A percentile compares a stretch with the other conserved stretches of the same genome.
Conservation (phyloP, 35 echinoderm and acorn worm species). For the Chiridota heheva region DNA sequence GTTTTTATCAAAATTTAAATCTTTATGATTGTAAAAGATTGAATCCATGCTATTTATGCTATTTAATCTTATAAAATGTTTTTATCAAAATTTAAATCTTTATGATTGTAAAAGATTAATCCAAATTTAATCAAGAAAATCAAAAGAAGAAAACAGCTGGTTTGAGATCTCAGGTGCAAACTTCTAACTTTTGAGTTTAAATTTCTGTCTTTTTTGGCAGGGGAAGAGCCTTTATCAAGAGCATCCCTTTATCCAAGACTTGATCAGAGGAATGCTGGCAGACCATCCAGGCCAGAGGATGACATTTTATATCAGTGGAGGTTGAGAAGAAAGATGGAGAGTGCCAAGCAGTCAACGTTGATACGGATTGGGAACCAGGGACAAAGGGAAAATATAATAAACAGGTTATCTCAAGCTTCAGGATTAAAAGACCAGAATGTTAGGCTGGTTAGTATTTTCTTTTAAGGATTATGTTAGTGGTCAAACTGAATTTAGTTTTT, state of each 20-base stretch:
- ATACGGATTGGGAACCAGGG: not conserved
- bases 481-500: not conserved
- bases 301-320: slow-evolving; percentile 97
- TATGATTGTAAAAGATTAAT: too few species aligned
- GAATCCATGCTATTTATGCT: too few species aligned
- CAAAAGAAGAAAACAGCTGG: too few species aligned
- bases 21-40: too few species aligned
- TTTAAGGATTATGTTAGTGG: not conserved
- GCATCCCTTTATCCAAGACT: not conserved
- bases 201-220: not conserved
- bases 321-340: slow-evolving; percentile 65
- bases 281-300: slow-evolving; percentile 50
- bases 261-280: too few species aligned
- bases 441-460: not conserved
- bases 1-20: too few species aligned
- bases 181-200: slow-evolving; percentile 14
- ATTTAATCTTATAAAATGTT: too few species aligned
- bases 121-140: too few species aligned
- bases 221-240: slow-evolving; percentile 21
- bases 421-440: not conserved
- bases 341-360: slow-evolving; percentile 27
- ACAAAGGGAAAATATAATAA: not conserved
- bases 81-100: too few species aligned
- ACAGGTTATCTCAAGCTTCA: not conserved
- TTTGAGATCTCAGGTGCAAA: too few species aligned